Evolutionary conservation across 2,888 invertebrate species (phyloP).

Genomic region (Anticlea derivata): DNA sequence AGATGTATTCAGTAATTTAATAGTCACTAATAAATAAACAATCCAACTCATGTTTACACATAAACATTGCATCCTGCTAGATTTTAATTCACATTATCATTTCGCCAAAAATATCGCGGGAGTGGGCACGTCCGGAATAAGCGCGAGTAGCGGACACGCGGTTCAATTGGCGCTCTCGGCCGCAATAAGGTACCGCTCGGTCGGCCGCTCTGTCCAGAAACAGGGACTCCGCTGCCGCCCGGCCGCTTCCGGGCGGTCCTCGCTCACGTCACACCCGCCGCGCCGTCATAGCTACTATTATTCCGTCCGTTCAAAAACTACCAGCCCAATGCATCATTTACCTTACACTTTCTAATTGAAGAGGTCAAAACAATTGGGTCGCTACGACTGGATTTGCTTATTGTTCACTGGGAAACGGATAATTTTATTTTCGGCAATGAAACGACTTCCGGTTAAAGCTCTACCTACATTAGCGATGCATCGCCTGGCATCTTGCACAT

Average conservation of each 20-base stretch:
- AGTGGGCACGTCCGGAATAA: constrained; percentile 62
- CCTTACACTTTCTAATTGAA: constrained; percentile 81
- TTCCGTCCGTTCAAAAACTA: constrained; percentile 37
- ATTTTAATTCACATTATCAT: constrained; percentile 46
- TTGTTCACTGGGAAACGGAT: constrained; percentile 49
- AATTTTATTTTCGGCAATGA: constrained; percentile 48
- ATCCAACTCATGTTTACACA: constrained; percentile 54
- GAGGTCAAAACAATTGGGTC: constrained; percentile 81
- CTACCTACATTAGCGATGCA: constrained; percentile 11
- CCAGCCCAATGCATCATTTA: constrained; percentile 61
- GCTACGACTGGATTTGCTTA: constrained; percentile 65
- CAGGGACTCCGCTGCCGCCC: constrained; percentile 63
- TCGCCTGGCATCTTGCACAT: no score
- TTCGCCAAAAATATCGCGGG: constrained; percentile 54
- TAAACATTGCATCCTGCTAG: constrained; percentile 23
- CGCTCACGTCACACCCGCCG: constrained; percentile 53
- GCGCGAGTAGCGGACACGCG: constrained; percentile 75
- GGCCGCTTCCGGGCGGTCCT: constrained; percentile 68
- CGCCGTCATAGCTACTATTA: background rate
- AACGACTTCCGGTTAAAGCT: constrained; percentile 46
- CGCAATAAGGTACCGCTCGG: constrained; percentile 59
- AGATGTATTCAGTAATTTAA: constrained; percentile 47
- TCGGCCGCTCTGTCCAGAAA: constrained; percentile 54
- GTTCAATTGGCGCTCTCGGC: constrained; percentile 75
- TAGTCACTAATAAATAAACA: constrained; percentile 42